Conservation (phyloP, 2,113 vertebrate species). For the Tonatia bakeri region DNA sequence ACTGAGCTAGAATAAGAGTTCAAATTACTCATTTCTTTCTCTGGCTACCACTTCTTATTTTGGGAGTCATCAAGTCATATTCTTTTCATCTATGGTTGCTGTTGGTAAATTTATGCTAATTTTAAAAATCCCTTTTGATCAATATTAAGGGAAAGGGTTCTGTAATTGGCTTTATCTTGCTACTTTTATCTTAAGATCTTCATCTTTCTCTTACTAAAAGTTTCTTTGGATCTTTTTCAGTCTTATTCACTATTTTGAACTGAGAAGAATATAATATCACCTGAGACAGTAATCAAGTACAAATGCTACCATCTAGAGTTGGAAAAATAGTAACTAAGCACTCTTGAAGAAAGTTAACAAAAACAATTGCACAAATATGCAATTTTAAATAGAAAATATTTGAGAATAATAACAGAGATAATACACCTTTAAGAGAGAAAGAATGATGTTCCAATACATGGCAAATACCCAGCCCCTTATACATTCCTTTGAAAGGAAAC, state of each 20-base stretch:
- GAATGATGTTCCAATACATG: background rate
- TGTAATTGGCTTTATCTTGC: background rate
- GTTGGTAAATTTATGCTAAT: conserved; percentile 9
- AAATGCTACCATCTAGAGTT: conserved; percentile 11
- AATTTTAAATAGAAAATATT: conserved; percentile 9
- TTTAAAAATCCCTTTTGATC: background rate
- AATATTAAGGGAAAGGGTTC: background rate
- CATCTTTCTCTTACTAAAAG: background rate
- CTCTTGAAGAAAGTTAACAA: background rate
- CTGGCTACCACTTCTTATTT: background rate
- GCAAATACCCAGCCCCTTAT: background rate
- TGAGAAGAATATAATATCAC: background rate
- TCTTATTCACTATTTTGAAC: background rate
- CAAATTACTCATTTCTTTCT: background rate
- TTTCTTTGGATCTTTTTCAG: background rate
- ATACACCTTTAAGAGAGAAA: conserved; percentile 1
- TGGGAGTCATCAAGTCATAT: background rate
- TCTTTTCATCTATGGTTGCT: background rate
- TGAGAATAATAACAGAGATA: background rate
- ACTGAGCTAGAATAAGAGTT: background rate
- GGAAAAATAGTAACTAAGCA: background rate
- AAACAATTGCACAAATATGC: background rate
- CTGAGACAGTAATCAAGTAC: background rate
- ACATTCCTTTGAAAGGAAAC: conserved; percentile 15
- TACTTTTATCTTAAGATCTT: conserved; percentile 5